A percentile compares a stretch with the other conserved stretches of the same genome.
Evolutionary conservation across 2,888 invertebrate genomes (phyloP).

Genomic region (Ichneumoninae sp.): DNA sequence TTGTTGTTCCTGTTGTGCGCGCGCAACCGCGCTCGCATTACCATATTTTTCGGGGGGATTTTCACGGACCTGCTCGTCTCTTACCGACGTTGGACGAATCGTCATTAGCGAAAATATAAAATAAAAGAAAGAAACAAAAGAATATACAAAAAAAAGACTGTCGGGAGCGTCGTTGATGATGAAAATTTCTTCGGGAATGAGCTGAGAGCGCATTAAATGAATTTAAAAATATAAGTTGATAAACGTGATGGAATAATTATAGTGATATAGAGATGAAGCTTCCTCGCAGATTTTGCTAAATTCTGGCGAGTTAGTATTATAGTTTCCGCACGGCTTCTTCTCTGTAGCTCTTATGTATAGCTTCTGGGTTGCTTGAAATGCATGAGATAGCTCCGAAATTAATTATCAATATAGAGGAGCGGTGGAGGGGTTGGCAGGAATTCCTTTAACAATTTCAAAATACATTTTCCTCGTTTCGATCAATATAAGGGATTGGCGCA

Average conservation of each 20-base stretch:
- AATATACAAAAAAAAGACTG: not conserved
- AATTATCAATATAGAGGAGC: slow-evolving; percentile 32
- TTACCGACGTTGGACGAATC: not conserved
- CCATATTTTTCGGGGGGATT: slow-evolving; percentile 32
- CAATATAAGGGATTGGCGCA: slow-evolving; percentile 69
- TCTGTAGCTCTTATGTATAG: not conserved
- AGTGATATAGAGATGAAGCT: not conserved
- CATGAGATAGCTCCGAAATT: not conserved
- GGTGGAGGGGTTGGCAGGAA: not conserved
- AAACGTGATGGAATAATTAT: not conserved
- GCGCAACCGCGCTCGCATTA: slow-evolving; percentile 54
- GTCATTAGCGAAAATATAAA: not conserved
- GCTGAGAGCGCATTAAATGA: not conserved
- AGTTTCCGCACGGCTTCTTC: too few relatives aligned
- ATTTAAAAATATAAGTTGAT: not conserved
- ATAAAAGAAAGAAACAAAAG: not conserved
- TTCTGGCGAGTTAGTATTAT: not conserved
- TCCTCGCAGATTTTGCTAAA: not conserved
- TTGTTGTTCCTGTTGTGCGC: slow-evolving; percentile 15
- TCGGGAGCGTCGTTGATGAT: not conserved
- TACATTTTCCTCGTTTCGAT: slow-evolving; percentile 64
- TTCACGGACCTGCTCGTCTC: not conserved
- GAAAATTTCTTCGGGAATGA: not conserved
- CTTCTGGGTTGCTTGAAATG: not conserved
- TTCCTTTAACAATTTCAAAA: slow-evolving; percentile 52